These are phyloP conservation scores for Rhinogobius similis DNA, from an alignment of 2,113 vertebrate genomes.

Conservation along the genomic window DNA sequence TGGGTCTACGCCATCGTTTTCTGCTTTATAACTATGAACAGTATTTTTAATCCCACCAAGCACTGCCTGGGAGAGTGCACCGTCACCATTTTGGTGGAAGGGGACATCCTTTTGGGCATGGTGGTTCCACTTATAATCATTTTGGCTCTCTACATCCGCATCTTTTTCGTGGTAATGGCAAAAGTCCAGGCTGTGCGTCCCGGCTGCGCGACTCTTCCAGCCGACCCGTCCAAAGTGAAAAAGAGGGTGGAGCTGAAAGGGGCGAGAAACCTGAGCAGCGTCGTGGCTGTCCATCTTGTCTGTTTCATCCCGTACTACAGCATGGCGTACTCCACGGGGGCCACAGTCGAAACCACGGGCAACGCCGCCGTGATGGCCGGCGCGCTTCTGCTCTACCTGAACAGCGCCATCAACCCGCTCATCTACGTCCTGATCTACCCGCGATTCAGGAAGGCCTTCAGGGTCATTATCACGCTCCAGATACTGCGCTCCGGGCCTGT, in stretches of 20 bases:
- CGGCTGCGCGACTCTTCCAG: too few relatives aligned
- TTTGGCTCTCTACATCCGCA: background rate
- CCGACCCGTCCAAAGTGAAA: background rate
- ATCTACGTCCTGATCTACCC: slow-evolving; percentile 1
- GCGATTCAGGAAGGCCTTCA: background rate
- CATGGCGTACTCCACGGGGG: background rate
- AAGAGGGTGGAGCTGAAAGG: background rate
- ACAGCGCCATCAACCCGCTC: background rate
- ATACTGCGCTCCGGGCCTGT: background rate
- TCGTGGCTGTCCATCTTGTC: background rate
- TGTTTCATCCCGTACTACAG: background rate
- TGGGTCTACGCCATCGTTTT: background rate
- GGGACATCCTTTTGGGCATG: background rate
- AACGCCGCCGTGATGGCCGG: too few relatives aligned
- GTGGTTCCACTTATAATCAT: background rate
- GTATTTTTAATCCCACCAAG: background rate
- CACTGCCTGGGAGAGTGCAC: background rate
- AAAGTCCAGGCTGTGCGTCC: background rate
- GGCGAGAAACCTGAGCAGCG: background rate
- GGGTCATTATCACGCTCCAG: background rate
- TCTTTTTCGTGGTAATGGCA: background rate
- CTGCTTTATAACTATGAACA: background rate
- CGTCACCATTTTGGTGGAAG: background rate
- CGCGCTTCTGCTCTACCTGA: background rate
- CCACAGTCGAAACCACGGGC: background rate